A percentile compares a stretch with the other conserved stretches of the same genome.
These are phyloP conservation scores for Phyllostomus hastatus DNA, from an alignment of 2,113 vertebrate genomes.

Conservation along the genomic window DNA sequence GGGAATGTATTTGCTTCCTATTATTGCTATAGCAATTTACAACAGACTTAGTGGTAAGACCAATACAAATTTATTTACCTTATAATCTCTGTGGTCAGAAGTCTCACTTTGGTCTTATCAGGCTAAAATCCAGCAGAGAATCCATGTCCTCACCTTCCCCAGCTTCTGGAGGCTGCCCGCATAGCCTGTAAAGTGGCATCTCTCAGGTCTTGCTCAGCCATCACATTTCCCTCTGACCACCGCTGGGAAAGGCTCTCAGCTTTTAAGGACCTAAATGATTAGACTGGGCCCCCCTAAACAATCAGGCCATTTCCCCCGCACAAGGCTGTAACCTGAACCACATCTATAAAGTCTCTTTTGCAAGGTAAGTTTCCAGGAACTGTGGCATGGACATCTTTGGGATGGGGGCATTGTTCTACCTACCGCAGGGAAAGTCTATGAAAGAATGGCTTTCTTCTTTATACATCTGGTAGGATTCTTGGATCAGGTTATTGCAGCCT, in stretches of 20 bases:
- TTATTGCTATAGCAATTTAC: background rate
- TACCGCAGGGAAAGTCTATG: background rate
- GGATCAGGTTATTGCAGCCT: background rate
- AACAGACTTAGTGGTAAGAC: background rate
- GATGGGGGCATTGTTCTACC: background rate
- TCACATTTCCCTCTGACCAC: background rate
- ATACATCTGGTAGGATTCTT: background rate
- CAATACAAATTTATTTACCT: background rate
- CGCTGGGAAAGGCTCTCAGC: background rate
- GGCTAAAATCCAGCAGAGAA: background rate
- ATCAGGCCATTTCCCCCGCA: background rate
- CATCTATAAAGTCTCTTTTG: background rate
- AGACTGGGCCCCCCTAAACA: background rate
- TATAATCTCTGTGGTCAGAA: background rate
- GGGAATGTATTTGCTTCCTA: background rate
- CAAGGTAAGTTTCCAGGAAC: background rate
- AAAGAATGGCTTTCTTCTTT: background rate
- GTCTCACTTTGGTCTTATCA: background rate
- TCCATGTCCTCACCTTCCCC: background rate
- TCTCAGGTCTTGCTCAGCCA: background rate
- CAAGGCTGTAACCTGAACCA: background rate
- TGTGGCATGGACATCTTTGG: background rate
- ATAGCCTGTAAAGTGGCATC: background rate
- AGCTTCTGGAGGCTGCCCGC: background rate
- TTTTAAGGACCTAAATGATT: background rate